These are phyloP conservation scores for Drosophila azteca DNA, from an alignment of 1,140 invertebrate species.

Conservation along the genomic window DNA sequence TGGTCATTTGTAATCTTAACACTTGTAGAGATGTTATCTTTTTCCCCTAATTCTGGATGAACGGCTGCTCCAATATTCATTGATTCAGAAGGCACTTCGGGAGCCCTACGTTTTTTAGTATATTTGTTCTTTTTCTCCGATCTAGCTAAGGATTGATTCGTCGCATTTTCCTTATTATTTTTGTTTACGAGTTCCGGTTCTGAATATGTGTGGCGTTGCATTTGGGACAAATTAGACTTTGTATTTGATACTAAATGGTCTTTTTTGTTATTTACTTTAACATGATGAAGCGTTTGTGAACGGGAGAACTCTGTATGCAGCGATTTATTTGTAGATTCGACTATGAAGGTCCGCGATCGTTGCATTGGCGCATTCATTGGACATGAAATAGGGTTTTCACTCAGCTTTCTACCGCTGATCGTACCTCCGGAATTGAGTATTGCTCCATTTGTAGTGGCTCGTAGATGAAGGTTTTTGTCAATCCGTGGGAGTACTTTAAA, in stretches of 20 bases:
- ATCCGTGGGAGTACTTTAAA: constrained; percentile 89
- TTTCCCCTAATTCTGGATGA: not conserved
- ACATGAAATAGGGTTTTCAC: constrained; percentile 12
- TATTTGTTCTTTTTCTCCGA: constrained; percentile 51
- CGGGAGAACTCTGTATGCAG: constrained; percentile 34
- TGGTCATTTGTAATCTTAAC: constrained; percentile 10
- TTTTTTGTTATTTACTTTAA: constrained; percentile 26
- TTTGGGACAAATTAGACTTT: constrained; percentile 34
- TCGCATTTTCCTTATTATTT: constrained; percentile 8
- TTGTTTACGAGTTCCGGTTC: constrained; percentile 49
- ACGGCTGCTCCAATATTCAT: not conserved
- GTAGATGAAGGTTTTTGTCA: constrained; percentile 86
- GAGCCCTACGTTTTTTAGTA: constrained; percentile 58
- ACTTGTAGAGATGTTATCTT: not conserved
- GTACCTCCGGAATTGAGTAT: constrained; percentile 91
- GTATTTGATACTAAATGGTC: not conserved
- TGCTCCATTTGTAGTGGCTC: constrained; percentile 90
- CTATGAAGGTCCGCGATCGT: constrained; percentile 46
- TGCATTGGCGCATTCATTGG: constrained; percentile 20
- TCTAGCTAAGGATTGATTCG: not conserved
- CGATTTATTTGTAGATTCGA: constrained; percentile 15
- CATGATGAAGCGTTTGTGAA: constrained; percentile 52
- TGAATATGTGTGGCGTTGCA: constrained; percentile 51
- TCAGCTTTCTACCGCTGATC: constrained; percentile 86
- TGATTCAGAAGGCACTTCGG: constrained; percentile 27